These are phyloP conservation scores for Ophion obscuratus DNA, from an alignment of 2,888 invertebrate species.

Conservation along the genomic window DNA sequence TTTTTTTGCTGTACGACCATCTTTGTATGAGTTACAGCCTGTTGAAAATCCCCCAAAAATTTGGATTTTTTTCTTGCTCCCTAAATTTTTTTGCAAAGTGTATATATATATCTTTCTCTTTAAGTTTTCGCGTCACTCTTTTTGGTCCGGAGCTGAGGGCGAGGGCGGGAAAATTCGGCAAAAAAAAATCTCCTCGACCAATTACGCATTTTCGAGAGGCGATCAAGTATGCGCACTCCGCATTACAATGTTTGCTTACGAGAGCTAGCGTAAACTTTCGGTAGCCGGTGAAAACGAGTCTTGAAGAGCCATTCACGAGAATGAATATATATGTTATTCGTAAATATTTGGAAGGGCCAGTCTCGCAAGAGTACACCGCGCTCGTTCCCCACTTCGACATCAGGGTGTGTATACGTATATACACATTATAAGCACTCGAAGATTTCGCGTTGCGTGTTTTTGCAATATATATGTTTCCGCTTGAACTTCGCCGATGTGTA, in stretches of 20 bases:
- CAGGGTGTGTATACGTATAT: neutral
- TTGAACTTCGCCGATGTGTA: slow-evolving; percentile 7
- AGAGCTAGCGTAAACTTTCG: neutral
- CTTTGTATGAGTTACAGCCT: too few species aligned
- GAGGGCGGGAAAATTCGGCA: slow-evolving; percentile 5
- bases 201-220: slow-evolving; percentile 20
- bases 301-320: slow-evolving; percentile 49
- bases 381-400: slow-evolving; percentile 31
- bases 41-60: too few species aligned
- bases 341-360: slow-evolving; percentile 60
- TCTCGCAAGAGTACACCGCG: slow-evolving; percentile 1
- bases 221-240: slow-evolving; percentile 23
- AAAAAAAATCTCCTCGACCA: slow-evolving; percentile 19
- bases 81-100: too few species aligned
- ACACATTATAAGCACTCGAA: slow-evolving; percentile 26
- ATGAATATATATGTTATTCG: slow-evolving; percentile 60
- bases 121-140: neutral
- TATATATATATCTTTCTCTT: slow-evolving; percentile 1
- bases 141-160: neutral
- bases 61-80: too few species aligned
- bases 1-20: too few species aligned
- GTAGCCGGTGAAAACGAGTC: slow-evolving; percentile 10
- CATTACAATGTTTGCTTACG: slow-evolving; percentile 11
- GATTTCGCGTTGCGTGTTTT: slow-evolving; percentile 23
- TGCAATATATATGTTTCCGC: neutral